A percentile compares a stretch with the other conserved stretches of the same genome.
Conservation (phyloP, 2,113 vertebrate genomes). For the Lagopus muta region DNA sequence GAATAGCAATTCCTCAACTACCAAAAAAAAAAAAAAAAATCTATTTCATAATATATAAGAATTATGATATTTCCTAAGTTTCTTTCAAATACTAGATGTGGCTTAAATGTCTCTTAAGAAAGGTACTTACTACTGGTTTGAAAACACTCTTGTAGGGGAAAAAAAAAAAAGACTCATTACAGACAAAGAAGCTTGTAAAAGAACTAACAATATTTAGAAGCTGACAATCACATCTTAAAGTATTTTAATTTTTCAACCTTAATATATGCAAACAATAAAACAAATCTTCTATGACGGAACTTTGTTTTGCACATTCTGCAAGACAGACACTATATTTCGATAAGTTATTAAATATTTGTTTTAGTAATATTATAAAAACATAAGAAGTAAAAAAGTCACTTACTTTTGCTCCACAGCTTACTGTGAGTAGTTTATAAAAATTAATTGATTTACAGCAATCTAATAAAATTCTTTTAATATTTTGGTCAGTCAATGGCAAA, state of each 20-base stretch:
- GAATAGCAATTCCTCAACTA: background rate
- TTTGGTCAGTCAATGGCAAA: background rate
- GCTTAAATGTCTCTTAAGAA: background rate
- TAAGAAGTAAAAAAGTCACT: background rate
- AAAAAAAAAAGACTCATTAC: background rate
- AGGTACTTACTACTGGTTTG: background rate
- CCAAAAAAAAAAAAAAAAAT: background rate
- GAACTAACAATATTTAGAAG: background rate
- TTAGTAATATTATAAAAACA: background rate
- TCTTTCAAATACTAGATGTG: background rate
- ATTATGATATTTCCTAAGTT: background rate
- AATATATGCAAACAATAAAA: background rate
- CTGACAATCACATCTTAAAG: background rate
- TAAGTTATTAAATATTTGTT: background rate
- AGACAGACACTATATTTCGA: background rate
- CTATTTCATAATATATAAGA: background rate
- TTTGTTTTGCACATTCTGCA: background rate
- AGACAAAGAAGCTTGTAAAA: background rate
- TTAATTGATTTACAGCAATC: background rate
- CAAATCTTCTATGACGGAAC: accelerated
- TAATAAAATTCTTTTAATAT: background rate
- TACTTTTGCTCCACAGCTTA: background rate
- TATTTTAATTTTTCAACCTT: background rate
- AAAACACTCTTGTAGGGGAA: background rate
- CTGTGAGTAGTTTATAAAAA: background rate